Base-by-base conservation (phyloP, 1,140 invertebrate genomes). In the Orius insidiosus region DNA sequence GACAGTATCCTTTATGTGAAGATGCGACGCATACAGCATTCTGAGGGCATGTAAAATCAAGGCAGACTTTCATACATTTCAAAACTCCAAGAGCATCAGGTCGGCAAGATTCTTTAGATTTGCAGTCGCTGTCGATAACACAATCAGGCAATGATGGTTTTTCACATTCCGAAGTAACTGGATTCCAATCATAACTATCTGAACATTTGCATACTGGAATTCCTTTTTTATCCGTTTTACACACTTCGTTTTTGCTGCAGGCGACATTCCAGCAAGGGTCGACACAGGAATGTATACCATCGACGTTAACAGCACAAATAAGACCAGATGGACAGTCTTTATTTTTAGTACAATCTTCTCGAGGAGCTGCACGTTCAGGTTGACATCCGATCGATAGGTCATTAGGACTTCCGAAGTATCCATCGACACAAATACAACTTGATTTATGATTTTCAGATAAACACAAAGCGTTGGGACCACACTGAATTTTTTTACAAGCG, bases 381-480 rank as follows among this genome's bases (percentile, higher is more conserved):
- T 82, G 78, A 55, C 85, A 89, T 4, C 85, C 84, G 6, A 73
- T 63, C 33, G 70, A 64, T 10, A 85, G 63, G 60, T 89, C 79
- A 52, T 71, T 75, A 1, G 86, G 81, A 60, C 85, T 82, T 7
- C 85, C 86, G 13, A 67, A 61, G 57, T 77, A 86, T 0, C 80
- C 80, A 48, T 85, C 76, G 15, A 75, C 64, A 59, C 87, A 93
- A 36, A 89, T 73, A 59, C 87, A 93, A 7, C 80, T 75, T 1
- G 85, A 84, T 34, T 78, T 69, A 60, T 89, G 85, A 56, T 82
- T 78, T 46, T 83, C 73, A 14, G 79, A 74, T 0, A 88, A 69
- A 57, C 87, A 93, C 1, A 88, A 61, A 3, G 86, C 85, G 61
- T 90, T 90, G 1, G 86, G 85, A 9, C 87, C 87, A 60, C 87